phyloP scores from a whole-genome alignment of 2,113 vertebrate species.

The Tetrax tetrax region DNA sequence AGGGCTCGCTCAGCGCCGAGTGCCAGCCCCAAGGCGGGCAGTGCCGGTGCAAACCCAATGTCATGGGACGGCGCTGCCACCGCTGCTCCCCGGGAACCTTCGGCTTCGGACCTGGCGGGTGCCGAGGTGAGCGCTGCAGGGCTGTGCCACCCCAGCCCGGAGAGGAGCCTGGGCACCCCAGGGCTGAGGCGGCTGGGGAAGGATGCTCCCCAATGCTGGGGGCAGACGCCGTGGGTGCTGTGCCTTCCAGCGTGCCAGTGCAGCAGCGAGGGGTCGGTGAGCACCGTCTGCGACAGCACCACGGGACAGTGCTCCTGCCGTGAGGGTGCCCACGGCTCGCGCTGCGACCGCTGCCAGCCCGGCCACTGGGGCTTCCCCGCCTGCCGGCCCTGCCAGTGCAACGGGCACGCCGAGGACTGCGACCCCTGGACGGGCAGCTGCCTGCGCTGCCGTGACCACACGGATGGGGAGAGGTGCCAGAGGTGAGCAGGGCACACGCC shows the following conservation, averaged over 20 bases:
- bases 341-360: conserved; percentile 86
- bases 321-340: conserved; percentile 84
- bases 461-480: conserved; percentile 88
- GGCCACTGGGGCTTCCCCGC: conserved; percentile 95
- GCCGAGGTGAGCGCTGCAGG: conserved; percentile 77
- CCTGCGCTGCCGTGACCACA: conserved; percentile 87
- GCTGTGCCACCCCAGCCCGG: background rate
- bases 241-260: conserved; percentile 86
- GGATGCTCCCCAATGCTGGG: background rate
- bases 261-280: conserved; percentile 84
- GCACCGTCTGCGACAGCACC: conserved; percentile 82
- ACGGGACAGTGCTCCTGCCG: conserved; percentile 90
- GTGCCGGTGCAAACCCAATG: conserved; percentile 87
- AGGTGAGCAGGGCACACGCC: conserved; percentile 67
- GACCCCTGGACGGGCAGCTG: conserved; percentile 85
- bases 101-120: conserved; percentile 88
- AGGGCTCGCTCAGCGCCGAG: conserved; percentile 88
- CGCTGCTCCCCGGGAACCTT: conserved; percentile 87
- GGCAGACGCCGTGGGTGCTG: background rate
- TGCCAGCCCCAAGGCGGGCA: conserved; percentile 91
- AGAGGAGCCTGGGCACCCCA: background rate
- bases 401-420: conserved; percentile 85
- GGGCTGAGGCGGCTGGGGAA: rapidly evolving
- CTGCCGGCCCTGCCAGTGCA: conserved; percentile 89
- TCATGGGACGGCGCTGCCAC: conserved; percentile 87